Conservation (phyloP, 2,113 vertebrate genomes). For the Mastomys natalensis region DNA sequence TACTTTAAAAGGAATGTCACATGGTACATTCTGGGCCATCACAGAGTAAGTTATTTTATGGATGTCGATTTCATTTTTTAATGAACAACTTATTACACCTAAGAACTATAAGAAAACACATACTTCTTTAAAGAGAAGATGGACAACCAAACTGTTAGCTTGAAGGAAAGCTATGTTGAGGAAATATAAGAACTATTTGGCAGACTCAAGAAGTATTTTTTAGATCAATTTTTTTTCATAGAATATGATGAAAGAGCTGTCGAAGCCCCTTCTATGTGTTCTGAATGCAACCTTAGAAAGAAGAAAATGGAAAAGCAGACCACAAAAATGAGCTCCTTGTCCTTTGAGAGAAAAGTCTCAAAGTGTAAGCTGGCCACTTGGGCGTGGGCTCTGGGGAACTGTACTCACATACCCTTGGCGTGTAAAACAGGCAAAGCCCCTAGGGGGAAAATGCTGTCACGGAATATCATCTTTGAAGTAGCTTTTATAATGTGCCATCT, state of each 20-base stretch:
- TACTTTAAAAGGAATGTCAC: neutral
- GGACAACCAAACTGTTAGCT: neutral
- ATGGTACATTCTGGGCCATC: neutral
- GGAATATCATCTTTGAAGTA: conserved; percentile 72
- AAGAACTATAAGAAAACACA: conserved; percentile 18
- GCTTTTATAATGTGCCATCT: conserved; percentile 66
- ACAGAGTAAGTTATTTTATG: neutral
- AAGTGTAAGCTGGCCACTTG: conserved; percentile 35
- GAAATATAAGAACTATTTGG: conserved; percentile 41
- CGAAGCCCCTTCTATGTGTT: conserved; percentile 57
- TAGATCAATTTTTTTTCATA: neutral
- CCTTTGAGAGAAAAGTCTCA: conserved; percentile 57
- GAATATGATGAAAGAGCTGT: conserved; percentile 63
- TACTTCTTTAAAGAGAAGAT: neutral
- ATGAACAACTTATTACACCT: neutral
- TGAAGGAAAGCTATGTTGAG: neutral
- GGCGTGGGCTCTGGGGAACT: neutral
- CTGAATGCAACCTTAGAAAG: conserved; percentile 59
- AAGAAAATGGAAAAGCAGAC: conserved; percentile 49
- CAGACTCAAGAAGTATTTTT: conserved; percentile 36
- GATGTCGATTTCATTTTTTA: conserved; percentile 34
- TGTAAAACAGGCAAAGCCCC: conserved; percentile 61
- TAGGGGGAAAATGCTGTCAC: conserved; percentile 51
- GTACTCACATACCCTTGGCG: conserved; percentile 40
- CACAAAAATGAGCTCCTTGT: conserved; percentile 63